Percentiles rank a stretch among this genome's conserved stretches.
phyloP scores from a whole-genome alignment of 2,888 invertebrate genomes.

The Eilema sororculum region DNA sequence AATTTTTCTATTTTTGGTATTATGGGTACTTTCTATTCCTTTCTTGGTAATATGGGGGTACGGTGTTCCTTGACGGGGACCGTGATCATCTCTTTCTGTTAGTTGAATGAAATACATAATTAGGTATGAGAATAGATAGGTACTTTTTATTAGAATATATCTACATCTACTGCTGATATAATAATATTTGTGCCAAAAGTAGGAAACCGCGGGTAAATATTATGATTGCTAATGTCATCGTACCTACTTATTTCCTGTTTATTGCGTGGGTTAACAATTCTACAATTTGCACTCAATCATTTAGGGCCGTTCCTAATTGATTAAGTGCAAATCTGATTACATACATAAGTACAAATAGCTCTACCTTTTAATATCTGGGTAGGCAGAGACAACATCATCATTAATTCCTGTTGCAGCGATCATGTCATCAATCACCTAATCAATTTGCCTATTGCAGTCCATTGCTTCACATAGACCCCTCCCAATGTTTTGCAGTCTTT shows the following conservation, averaged over 20 bases:
- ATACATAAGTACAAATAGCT: not conserved
- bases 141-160: not conserved
- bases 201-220: not conserved
- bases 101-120: not conserved
- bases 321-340: too few relatives aligned
- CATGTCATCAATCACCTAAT: too few relatives aligned
- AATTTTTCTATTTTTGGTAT: too few relatives aligned
- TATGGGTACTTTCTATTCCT: too few relatives aligned
- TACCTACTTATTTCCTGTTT: not conserved
- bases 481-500: too few relatives aligned
- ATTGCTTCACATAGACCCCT: too few relatives aligned
- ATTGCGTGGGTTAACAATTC: not conserved
- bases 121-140: not conserved
- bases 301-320: too few relatives aligned
- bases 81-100: not conserved
- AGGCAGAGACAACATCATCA: not conserved
- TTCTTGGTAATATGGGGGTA: not conserved
- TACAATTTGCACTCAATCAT: too few relatives aligned
- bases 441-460: too few relatives aligned
- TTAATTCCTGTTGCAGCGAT: not conserved
- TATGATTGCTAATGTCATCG: not conserved
- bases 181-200: not conserved
- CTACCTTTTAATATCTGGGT: not conserved
- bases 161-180: not conserved
- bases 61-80: not conserved